Percentiles rank a stretch among this genome's conserved stretches.
These are phyloP conservation scores for Acleris laterana DNA, from an alignment of 2,888 invertebrate genomes.

Conservation along the genomic window DNA sequence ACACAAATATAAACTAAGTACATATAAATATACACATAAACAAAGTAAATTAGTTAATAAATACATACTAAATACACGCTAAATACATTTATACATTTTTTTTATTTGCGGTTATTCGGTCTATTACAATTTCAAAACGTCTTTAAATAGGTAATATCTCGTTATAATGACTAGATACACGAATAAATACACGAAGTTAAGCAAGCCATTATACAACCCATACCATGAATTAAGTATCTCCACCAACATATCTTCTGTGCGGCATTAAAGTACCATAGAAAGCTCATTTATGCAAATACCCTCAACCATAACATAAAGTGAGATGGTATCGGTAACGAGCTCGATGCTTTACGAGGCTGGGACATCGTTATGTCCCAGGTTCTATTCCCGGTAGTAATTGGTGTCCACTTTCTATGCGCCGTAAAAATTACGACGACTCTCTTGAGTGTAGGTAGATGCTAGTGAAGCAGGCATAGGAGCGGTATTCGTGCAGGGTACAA, in stretches of 20 bases:
- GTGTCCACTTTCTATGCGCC: constrained; percentile 14
- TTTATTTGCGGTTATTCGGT: no score
- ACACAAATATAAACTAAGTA: no score
- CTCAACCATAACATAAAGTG: constrained; percentile 16
- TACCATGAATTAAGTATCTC: no score
- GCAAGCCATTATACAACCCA: no score
- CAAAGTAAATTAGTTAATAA: no score
- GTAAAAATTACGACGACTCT: constrained; percentile 8
- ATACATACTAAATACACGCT: no score
- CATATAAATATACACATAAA: no score
- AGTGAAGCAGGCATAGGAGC: background rate
- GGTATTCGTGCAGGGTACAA: background rate
- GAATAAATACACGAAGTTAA: no score
- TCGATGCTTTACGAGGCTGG: constrained; percentile 6
- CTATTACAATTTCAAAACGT: no score
- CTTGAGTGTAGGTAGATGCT: background rate
- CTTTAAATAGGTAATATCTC: no score
- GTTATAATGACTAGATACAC: no score
- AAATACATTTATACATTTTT: no score
- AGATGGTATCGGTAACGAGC: constrained; percentile 11
- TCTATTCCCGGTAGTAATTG: constrained; percentile 14
- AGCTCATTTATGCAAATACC: constrained; percentile 11
- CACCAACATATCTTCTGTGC: background rate
- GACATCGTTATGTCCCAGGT: constrained; percentile 8
- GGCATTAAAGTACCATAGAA: background rate